Percentiles rank a stretch among this genome's conserved stretches.
Conservation (phyloP, 1,140 invertebrate species). For the Caenorhabditis inopinata region DNA sequence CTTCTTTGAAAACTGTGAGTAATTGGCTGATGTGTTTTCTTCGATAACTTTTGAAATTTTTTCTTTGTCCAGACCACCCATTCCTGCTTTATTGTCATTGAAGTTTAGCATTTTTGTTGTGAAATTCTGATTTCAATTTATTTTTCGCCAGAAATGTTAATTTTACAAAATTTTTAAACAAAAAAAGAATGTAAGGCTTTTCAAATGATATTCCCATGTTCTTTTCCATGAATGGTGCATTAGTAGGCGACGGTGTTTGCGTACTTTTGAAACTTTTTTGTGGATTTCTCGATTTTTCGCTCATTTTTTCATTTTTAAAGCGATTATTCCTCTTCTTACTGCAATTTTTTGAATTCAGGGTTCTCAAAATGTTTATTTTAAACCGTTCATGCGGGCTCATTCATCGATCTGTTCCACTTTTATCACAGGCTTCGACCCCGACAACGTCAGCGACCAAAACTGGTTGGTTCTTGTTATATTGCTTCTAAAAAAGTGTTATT, state of each 20-base stretch:
- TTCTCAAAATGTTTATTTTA: conserved; percentile 12
- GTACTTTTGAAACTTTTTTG: background rate
- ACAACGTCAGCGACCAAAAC: background rate
- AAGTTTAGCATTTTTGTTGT: background rate
- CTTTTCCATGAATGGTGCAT: background rate
- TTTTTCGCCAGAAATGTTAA: too few species aligned
- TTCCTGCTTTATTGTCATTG: conserved; percentile 55
- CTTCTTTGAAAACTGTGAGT: conserved; percentile 50
- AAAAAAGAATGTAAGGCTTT: background rate
- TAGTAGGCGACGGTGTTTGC: background rate
- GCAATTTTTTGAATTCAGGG: background rate
- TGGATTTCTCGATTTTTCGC: background rate
- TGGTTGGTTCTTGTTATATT: background rate
- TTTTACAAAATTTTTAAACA: too few species aligned
- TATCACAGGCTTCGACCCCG: background rate
- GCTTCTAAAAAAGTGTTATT: background rate
- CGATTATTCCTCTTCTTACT: background rate
- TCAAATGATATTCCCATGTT: background rate
- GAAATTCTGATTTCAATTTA: too few species aligned
- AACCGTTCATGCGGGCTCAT: background rate
- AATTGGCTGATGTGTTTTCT: conserved; percentile 55
- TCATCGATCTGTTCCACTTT: background rate
- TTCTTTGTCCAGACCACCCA: conserved; percentile 53
- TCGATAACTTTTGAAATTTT: conserved; percentile 52
- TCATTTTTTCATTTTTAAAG: background rate